Evolutionary conservation across 2,113 vertebrate species (phyloP).

Genomic region (Larimichthys polyactis): DNA sequence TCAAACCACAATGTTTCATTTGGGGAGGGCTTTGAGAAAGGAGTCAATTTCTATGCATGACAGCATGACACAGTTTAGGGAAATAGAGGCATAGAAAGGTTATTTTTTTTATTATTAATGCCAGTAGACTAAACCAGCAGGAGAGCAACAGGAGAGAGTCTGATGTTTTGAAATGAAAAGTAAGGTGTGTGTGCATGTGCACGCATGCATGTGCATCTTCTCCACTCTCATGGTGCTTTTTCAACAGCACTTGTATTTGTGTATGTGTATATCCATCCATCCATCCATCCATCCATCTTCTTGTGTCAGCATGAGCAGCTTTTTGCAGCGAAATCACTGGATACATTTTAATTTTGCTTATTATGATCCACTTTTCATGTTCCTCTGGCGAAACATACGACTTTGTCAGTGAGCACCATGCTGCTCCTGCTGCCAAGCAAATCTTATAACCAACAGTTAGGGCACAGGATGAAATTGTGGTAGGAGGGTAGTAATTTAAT

Average conservation of each 20-base stretch:
- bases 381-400: conserved; percentile 38
- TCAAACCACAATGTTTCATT: conserved; percentile 50
- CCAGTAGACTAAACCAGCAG: conserved; percentile 50
- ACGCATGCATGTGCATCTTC: too few relatives aligned
- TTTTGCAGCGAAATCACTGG: conserved; percentile 21
- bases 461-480: conserved; percentile 59
- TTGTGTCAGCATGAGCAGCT: conserved; percentile 15
- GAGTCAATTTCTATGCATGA: not conserved
- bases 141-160: conserved; percentile 33
- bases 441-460: conserved; percentile 70
- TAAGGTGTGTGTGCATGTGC: not conserved
- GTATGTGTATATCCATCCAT: too few relatives aligned
- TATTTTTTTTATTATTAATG: conserved; percentile 26
- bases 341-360: conserved; percentile 52
- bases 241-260: too few relatives aligned
- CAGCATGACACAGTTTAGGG: conserved; percentile 20
- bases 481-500: conserved; percentile 70
- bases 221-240: too few relatives aligned
- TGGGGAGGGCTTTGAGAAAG: conserved; percentile 19
- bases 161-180: conserved; percentile 35
- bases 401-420: conserved; percentile 34
- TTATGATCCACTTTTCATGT: conserved; percentile 54
- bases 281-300: not conserved
- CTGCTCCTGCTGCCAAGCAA: conserved; percentile 56
- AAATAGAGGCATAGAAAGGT: conserved; percentile 15